Evolutionary conservation across 64 coral and sea anemone genomes (phyloP), one percentile per base, ranked within the genome.

Genomic region (Cladopsammia gracilis): DNA sequence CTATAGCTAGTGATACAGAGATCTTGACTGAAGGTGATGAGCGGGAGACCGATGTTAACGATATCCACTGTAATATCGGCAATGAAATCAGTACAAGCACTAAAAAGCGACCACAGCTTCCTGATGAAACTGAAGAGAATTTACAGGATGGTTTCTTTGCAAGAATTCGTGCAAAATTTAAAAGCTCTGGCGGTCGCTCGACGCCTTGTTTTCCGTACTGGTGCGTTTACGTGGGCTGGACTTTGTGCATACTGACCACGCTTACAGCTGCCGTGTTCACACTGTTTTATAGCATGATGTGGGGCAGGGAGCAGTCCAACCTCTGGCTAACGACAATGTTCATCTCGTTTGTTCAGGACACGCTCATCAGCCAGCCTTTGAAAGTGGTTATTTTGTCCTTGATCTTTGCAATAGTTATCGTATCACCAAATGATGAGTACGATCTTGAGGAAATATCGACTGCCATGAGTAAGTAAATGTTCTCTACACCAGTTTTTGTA

Each of bases 241-340:
- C 79, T 10, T 78, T 96, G 34, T 96, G 94, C 70, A 88, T 96
- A 12, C 4, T 76, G 25, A 52, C 67, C 1, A 88, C 90, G 4
- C 42, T 92, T 4, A 62, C 56, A 9, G 92, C 94, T 20, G 83
- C 83, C 0, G 23, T 92, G 69, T 92, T 96, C 22, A 87, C 84
- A 3, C 45, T 96, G 20, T 96, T 96, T 70, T 96, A 96, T 66
- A 91, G 89, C 50, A 96, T 96, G 94, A 96, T 92, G 94, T 96
- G 94, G 94, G 94, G 94, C 0, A 88, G 50, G 60, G 94, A 92
- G 0, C 86, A 92, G 56, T 96, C 94, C 2, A 92, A 96, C 75
- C 22, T 90, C 10, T 96, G 94, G 94, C 44, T 96, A 0, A 74
- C 77, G 6, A 89, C 94, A 23, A 96, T 96, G 89, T 49, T 57